Evolutionary conservation across 2,113 vertebrate genomes (phyloP), one percentile per base, ranked within the genome.

Genomic region (Seriola dumerili): DNA sequence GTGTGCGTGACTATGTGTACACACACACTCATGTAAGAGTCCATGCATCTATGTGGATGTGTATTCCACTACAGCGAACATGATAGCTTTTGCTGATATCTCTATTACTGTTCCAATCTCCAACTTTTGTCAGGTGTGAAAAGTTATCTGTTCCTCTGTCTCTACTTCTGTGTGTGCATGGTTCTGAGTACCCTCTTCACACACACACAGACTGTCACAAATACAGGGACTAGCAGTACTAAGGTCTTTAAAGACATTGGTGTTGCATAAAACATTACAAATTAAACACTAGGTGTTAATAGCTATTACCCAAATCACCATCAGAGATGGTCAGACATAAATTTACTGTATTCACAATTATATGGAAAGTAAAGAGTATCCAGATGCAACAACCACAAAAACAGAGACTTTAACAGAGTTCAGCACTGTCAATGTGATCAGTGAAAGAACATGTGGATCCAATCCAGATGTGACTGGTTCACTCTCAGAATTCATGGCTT

Each of bases 1-100:
- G 34, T 69, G 2, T 34, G 2, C 16, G 38, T 40, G 34, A 29
- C 72, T 46, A n/a, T 67, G 36, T 48, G 23, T 32, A n/a, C 46
- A 32, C 17, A 21, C 19, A 42, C 17, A 21, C 14, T 36, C 13
- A 21, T 58, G n/a, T 4, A 46, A 29, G 14, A 7, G 19, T 16
- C 34, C n/a, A 25, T 79, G 61, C n/a, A 42, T 82, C 48, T 23
- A 52, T 62, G 67, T 80, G 38, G 16, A 54, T 61, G 66, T 80
- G 75, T 62, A 75, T 74, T 86, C 74, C 85, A 90, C 88, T 65
- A 72, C 67, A 88, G 69, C 77, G 78, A 87, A 66, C 78, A 83
- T 72, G 73, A 91, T 87, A 36, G 85, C 78, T 87, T 78, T 59
- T 59, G 63, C 74, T 89, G 76, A 82, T 80, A 63, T 88, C 64